phyloP scores from a whole-genome alignment of 2,113 vertebrate species.

The Morone saxatilis region DNA sequence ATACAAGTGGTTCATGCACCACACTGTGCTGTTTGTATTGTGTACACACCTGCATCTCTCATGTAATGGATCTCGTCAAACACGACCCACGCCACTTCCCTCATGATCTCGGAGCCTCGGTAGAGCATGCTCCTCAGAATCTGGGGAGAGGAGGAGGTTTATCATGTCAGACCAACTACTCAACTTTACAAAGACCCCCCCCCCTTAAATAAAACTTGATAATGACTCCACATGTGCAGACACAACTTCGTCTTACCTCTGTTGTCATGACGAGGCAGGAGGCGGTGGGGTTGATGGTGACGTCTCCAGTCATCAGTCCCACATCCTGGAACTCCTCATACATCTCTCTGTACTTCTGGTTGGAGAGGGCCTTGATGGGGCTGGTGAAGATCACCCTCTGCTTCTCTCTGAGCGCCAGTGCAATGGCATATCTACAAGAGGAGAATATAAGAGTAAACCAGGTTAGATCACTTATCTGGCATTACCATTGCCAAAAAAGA shows the following conservation, averaged over 20 bases:
- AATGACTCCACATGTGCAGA: neutral
- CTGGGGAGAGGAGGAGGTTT: slow-evolving; percentile 71
- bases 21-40: neutral
- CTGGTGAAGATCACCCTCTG: slow-evolving; percentile 99
- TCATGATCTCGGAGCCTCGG: slow-evolving; percentile 98
- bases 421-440: slow-evolving; percentile 92
- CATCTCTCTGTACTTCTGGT: slow-evolving; percentile 99
- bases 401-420: slow-evolving; percentile 94
- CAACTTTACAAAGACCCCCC: neutral
- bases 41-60: slow-evolving; percentile 92
- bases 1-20: neutral
- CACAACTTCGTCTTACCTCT: slow-evolving; percentile 84
- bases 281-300: slow-evolving; percentile 98
- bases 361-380: slow-evolving; percentile 98
- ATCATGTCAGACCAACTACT: neutral
- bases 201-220: neutral
- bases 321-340: slow-evolving; percentile 99
- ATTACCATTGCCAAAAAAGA: neutral
- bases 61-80: slow-evolving; percentile 99
- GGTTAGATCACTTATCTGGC: neutral
- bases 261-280: slow-evolving; percentile 99
- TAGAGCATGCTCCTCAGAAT: slow-evolving; percentile 99
- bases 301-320: slow-evolving; percentile 98
- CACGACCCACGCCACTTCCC: slow-evolving; percentile 97
- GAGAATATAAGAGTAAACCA: neutral